These are phyloP conservation scores for Athripsodes cinereus DNA, from an alignment of 2,888 invertebrate species.

Conservation along the genomic window DNA sequence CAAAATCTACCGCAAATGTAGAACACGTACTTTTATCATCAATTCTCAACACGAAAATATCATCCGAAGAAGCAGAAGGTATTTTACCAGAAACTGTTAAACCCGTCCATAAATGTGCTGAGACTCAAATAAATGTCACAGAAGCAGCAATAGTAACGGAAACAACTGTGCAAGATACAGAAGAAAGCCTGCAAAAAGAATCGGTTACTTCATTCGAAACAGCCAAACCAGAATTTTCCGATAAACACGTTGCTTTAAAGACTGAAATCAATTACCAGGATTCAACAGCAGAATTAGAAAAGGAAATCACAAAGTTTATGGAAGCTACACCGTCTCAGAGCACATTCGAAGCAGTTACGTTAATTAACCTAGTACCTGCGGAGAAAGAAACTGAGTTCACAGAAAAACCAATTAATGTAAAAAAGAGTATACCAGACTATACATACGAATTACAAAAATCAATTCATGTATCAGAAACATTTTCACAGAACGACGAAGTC, in stretches of 20 bases:
- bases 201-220: constrained; percentile 41
- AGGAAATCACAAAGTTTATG: constrained; percentile 24
- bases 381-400: constrained; percentile 40
- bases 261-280: constrained; percentile 41
- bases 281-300: constrained; percentile 30
- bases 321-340: constrained; percentile 32
- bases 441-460: constrained; percentile 38
- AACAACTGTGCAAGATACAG: constrained; percentile 45
- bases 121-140: constrained; percentile 28
- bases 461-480: constrained; percentile 39
- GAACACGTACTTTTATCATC: constrained; percentile 25
- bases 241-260: constrained; percentile 44
- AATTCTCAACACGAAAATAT: constrained; percentile 22
- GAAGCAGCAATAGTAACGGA: constrained; percentile 41
- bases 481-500: constrained; percentile 41
- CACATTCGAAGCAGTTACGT: constrained; percentile 34
- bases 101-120: constrained; percentile 38
- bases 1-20: constrained; percentile 29
- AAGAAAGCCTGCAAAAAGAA: constrained; percentile 35
- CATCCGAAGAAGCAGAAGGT: constrained; percentile 36
- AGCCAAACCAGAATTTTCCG: constrained; percentile 36
- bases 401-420: constrained; percentile 33
- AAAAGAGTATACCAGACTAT: constrained; percentile 38
- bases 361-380: constrained; percentile 35
- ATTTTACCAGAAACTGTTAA: constrained; percentile 37